Base-by-base conservation (phyloP, 2,113 vertebrate species). In the Phycodurus eques region DNA sequence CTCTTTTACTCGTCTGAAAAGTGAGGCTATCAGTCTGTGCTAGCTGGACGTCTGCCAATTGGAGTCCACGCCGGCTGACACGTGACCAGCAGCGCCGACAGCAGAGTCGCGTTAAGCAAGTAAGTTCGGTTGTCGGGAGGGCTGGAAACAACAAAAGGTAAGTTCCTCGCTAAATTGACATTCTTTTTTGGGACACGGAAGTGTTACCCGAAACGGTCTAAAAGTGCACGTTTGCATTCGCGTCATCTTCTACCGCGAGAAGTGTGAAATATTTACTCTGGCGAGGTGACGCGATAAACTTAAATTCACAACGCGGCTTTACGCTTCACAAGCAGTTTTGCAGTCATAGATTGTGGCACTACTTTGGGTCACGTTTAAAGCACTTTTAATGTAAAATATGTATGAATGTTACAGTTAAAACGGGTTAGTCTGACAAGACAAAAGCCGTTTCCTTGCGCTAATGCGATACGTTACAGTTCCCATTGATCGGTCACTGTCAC, bases 51-150 rank as follows among this genome's bases (percentile, higher is more conserved):
- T 20, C 49, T 43, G 4, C 17, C 47, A 0, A 2, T 17, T 22
- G 8, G 10, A n/a, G 19, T 19, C 33, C 67, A n/a, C 12, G 64
- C 42, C 0, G 31, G 0, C 31, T 0, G 14, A 33, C 87, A 87
- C 73, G 88, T 88, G 88, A 86, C 54, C 66, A 4, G 3, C 67
- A 65, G 72, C 35, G 6, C 35, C 6, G 27, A 27, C 27, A 67
- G 60, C 51, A 54, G 47, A n/a, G 31, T 60, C 3, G 1, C 47
- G 14, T 53, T 22, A 6, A 31, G 33, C 46, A 79, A 78, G 27
- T 27, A 27, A 27, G 27, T 27, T 27, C 1, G 1, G 0, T 42
- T 59, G 22, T 47, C 14, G 33, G 1, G 42, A 1, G 43, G 57
- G 12, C 65, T n/a, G 27, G 42, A 39, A 39, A 39, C 33, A 7